Percentiles rank a stretch among this genome's conserved stretches.
Conservation (phyloP, 1,140 invertebrate species). For the Cotesia typhae region DNA sequence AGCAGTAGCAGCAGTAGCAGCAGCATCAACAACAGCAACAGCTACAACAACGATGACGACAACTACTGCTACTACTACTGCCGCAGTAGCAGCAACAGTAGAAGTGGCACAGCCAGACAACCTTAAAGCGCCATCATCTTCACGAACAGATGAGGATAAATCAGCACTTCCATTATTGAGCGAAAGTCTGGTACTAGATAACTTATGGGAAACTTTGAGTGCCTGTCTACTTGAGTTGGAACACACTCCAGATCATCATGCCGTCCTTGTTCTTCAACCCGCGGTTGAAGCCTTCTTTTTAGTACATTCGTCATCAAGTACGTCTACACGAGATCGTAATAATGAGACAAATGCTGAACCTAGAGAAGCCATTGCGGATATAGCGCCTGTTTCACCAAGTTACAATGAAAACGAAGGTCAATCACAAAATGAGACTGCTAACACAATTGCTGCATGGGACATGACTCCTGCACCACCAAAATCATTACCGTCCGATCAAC, state of each 20-base stretch:
- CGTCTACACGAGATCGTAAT: conserved; percentile 54
- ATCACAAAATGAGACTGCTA: conserved; percentile 45
- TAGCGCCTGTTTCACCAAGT: conserved; percentile 60
- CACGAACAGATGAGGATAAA: conserved; percentile 54
- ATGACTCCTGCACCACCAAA: conserved; percentile 49
- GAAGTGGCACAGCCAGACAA: conserved; percentile 30
- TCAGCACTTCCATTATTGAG: conserved; percentile 72
- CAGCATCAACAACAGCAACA: too few species aligned
- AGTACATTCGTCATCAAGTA: conserved; percentile 79
- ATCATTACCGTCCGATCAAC: conserved; percentile 67
- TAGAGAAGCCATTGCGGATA: conserved; percentile 55
- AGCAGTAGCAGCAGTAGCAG: too few species aligned
- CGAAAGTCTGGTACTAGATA: conserved; percentile 76
- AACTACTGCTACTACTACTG: too few species aligned
- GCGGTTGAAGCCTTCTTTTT: conserved; percentile 93
- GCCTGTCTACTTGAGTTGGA: conserved; percentile 84
- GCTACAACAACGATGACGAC: too few species aligned
- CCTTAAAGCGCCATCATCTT: conserved; percentile 37
- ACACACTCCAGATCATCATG: conserved; percentile 90
- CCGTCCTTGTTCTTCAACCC: conserved; percentile 90
- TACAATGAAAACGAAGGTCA: conserved; percentile 55
- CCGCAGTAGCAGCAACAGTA: too few species aligned
- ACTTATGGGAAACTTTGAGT: conserved; percentile 85
- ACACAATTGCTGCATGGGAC: conserved; percentile 54
- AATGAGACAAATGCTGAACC: conserved; percentile 51